Evolutionary conservation across 2,888 invertebrate species (phyloP).

Genomic region (Drosophila yooni): DNA sequence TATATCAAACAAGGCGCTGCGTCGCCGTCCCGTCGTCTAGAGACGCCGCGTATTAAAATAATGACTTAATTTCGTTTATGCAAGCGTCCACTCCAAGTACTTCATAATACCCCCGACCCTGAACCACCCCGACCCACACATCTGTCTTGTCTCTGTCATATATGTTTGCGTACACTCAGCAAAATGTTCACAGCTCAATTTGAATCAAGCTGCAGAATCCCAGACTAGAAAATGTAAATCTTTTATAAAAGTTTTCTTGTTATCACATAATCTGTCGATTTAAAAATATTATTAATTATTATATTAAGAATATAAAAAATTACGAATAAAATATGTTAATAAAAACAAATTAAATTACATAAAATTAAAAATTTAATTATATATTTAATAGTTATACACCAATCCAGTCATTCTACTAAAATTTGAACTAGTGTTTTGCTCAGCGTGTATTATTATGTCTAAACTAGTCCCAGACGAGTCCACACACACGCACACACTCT

Average conservation of each 20-base stretch:
- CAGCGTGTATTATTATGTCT: not conserved
- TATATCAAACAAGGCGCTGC: conserved; percentile 71
- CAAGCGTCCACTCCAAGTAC: conserved; percentile 48
- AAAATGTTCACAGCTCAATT: not conserved
- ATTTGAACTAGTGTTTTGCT: not conserved
- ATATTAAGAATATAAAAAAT: not conserved
- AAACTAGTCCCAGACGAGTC: conserved; percentile 34
- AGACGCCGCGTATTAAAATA: conserved; percentile 78
- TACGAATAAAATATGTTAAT: no score
- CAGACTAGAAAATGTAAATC: not conserved
- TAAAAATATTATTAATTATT: not conserved
- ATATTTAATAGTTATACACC: not conserved
- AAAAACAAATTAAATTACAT: not conserved
- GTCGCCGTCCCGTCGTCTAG: conserved; percentile 22
- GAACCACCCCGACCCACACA: conserved; percentile 2
- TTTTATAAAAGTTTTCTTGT: not conserved
- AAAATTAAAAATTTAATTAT: not conserved
- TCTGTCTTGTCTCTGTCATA: conserved; percentile 42
- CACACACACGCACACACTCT: not conserved
- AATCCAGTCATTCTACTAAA: no score
- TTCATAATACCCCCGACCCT: conserved; percentile 1
- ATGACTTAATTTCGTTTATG: conserved; percentile 83
- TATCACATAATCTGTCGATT: not conserved
- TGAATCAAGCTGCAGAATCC: not conserved
- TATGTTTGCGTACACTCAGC: conserved; percentile 1